These are phyloP conservation scores for Sanderia malayensis DNA, from an alignment of 30 jellyfish, hydroid and myxozoan genomes.

Conservation along the genomic window DNA sequence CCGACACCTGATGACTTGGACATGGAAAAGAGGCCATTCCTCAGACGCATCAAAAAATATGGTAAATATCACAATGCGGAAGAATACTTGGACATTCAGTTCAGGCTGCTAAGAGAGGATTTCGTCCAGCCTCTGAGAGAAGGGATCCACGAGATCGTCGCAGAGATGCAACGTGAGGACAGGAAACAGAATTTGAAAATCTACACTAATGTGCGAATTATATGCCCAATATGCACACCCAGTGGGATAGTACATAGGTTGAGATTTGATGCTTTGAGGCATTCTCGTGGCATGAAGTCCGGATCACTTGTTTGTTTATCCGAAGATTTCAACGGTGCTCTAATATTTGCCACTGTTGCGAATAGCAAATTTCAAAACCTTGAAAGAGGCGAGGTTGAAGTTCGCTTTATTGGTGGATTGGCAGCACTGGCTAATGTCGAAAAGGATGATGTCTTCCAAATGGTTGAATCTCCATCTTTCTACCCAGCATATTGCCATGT, in stretches of 20 bases:
- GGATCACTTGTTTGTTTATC: slow-evolving; percentile 67
- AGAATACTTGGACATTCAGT: slow-evolving; percentile 62
- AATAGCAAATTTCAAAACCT: slow-evolving; percentile 25
- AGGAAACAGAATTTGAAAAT: slow-evolving; percentile 40
- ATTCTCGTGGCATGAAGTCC: slow-evolving; percentile 34
- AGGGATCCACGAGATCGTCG: slow-evolving; percentile 20
- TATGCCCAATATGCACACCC: slow-evolving; percentile 27
- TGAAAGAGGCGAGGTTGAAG: slow-evolving; percentile 47
- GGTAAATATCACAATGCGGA: slow-evolving; percentile 42
- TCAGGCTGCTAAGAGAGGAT: slow-evolving; percentile 60
- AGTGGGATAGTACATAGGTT: slow-evolving; percentile 49
- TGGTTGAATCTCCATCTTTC: slow-evolving; percentile 75
- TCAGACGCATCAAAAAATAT: slow-evolving; percentile 55
- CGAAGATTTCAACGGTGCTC: slow-evolving; percentile 27
- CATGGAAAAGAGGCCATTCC: slow-evolving; percentile 24
- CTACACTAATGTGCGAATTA: slow-evolving; percentile 26
- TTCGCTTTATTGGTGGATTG: slow-evolving; percentile 41
- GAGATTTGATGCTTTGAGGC: slow-evolving; percentile 35
- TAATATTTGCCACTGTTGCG: slow-evolving; percentile 67
- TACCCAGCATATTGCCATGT: slow-evolving; percentile 76
- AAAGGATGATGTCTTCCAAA: not conserved
- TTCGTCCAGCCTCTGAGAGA: slow-evolving; percentile 58
- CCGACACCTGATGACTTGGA: slow-evolving; percentile 56
- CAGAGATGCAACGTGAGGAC: slow-evolving; percentile 11
- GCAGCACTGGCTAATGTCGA: not conserved